These are phyloP conservation scores for Tethea ocularis DNA, from an alignment of 2,888 invertebrate species.

Conservation along the genomic window DNA sequence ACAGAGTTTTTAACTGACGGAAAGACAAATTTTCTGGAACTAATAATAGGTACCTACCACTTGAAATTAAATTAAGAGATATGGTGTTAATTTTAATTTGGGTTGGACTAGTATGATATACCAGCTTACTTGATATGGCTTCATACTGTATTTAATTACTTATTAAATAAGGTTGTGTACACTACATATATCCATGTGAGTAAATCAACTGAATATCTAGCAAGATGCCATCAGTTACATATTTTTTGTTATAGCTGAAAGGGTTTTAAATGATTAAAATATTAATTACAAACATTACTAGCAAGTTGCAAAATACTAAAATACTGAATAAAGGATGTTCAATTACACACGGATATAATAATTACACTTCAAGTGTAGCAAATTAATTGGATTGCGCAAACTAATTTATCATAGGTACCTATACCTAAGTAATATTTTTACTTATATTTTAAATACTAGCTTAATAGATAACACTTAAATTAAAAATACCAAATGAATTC, in stretches of 20 bases:
- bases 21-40: neutral
- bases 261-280: neutral
- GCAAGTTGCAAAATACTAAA: neutral
- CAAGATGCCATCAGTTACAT: neutral
- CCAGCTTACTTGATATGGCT: no score
- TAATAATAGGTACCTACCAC: neutral
- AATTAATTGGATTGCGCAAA: neutral
- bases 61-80: neutral
- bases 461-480: neutral
- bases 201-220: neutral
- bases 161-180: neutral
- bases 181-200: no score
- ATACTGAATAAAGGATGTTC: neutral
- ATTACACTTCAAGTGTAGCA: neutral
- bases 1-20: neutral
- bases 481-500: conserved; percentile 18
- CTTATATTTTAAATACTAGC: no score
- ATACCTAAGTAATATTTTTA: no score
- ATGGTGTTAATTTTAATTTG: neutral
- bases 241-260: neutral
- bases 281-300: neutral
- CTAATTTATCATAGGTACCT: no score
- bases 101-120: no score
- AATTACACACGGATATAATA: neutral
- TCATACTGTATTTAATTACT: no score